phyloP scores from a whole-genome alignment of 2,888 invertebrate genomes.

The Bruchidius siliquastri region DNA sequence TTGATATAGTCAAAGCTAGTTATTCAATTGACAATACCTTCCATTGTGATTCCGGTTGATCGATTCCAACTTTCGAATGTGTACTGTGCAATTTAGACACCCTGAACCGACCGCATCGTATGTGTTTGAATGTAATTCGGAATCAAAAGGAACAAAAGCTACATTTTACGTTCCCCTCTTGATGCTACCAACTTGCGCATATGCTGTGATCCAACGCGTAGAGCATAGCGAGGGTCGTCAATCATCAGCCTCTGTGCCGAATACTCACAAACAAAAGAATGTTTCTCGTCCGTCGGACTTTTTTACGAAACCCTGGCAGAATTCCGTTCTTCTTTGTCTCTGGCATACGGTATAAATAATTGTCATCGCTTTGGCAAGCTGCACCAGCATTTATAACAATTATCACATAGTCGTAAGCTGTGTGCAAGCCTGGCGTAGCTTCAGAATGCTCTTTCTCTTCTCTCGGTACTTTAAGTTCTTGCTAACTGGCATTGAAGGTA shows the following conservation, averaged over 20 bases:
- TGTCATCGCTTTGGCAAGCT: not conserved
- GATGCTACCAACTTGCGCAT: not conserved
- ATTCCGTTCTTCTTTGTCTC: not conserved
- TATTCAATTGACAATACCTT: no score
- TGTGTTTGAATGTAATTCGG: no score
- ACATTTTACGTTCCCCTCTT: no score
- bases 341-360: not conserved
- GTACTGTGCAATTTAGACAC: no score
- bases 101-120: no score
- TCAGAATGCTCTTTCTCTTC: not conserved
- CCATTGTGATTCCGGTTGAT: no score
- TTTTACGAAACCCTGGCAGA: not conserved
- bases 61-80: no score
- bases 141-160: no score
- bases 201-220: not conserved
- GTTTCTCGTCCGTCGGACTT: not conserved
- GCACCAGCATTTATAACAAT: not conserved
- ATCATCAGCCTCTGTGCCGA: not conserved
- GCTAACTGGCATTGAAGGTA: not conserved
- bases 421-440: not conserved
- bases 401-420: not conserved
- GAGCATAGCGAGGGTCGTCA: not conserved
- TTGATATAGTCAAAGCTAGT: no score
- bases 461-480: not conserved
- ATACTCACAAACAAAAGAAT: not conserved